These are phyloP conservation scores for Eucidaris tribuloides DNA, from an alignment of 35 echinoderm and acorn worm genomes.

Conservation along the genomic window DNA sequence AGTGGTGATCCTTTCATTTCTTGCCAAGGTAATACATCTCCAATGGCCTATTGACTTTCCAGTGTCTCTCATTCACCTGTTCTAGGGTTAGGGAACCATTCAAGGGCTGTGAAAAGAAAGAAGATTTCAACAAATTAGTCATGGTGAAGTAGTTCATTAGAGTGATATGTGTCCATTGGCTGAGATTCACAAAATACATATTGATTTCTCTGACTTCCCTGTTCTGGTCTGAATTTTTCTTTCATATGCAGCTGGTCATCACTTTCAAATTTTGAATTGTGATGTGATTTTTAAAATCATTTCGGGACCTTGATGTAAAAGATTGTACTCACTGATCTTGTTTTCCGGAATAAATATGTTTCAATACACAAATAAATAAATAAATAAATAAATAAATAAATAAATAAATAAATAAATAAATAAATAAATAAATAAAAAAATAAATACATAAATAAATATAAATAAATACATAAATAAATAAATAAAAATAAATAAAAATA, in stretches of 20 bases:
- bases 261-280: background rate
- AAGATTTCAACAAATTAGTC: background rate
- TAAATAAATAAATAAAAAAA: too few species aligned
- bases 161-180: background rate
- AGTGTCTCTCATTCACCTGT: slow-evolving; percentile 94
- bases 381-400: too few species aligned
- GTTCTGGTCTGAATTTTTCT: background rate
- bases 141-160: background rate
- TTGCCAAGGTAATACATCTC: slow-evolving; percentile 71
- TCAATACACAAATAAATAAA: too few species aligned
- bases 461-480: too few species aligned
- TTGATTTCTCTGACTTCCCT: background rate
- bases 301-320: too few species aligned
- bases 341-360: too few species aligned
- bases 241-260: background rate
- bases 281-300: background rate
- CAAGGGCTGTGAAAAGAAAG: slow-evolving; percentile 51
- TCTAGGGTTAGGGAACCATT: slow-evolving; percentile 71
- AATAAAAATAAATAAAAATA: too few species aligned
- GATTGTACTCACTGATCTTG: too few species aligned
- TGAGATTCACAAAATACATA: background rate
- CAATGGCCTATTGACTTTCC: slow-evolving; percentile 81
- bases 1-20: slow-evolving; percentile 43
- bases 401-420: too few species aligned
- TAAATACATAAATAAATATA: too few species aligned